These are phyloP conservation scores for Tyria jacobaeae DNA, from an alignment of 2,888 invertebrate species.

Conservation along the genomic window DNA sequence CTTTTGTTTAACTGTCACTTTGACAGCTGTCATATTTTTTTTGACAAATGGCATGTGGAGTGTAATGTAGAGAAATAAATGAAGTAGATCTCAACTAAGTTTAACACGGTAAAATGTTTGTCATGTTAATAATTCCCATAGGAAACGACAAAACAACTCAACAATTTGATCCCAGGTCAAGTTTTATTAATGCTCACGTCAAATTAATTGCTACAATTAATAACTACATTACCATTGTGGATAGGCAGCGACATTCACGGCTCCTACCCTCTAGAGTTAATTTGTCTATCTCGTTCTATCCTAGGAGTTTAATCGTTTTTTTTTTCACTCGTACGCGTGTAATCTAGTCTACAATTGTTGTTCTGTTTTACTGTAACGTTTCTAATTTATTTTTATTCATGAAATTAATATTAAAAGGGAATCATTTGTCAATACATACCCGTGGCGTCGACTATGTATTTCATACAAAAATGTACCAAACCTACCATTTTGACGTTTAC, in stretches of 20 bases:
- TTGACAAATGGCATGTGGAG: too few relatives aligned
- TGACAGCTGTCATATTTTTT: too few relatives aligned
- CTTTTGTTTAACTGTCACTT: too few relatives aligned
- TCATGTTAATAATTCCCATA: constrained; percentile 3
- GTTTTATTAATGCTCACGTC: constrained; percentile 42
- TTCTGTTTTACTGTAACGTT: too few relatives aligned
- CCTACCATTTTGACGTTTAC: too few relatives aligned
- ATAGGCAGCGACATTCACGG: constrained; percentile 24
- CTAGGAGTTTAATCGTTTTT: not conserved
- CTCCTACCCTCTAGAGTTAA: not conserved
- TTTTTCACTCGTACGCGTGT: constrained; percentile 3
- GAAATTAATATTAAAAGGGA: too few relatives aligned
- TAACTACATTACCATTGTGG: constrained; percentile 34
- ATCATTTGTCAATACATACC: too few relatives aligned
- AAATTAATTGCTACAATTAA: constrained; percentile 54
- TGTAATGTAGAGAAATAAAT: too few relatives aligned
- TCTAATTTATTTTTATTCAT: too few relatives aligned
- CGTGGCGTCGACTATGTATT: too few relatives aligned
- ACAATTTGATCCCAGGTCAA: constrained; percentile 38
- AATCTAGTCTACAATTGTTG: too few relatives aligned
- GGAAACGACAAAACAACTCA: constrained; percentile 10
- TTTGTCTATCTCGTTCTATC: not conserved
- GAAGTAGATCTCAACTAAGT: not conserved
- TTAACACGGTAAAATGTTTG: not conserved
- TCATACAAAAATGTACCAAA: too few relatives aligned